These are phyloP conservation scores for Bothrops alternatus DNA, from an alignment of 2,797 vertebrate species.

Conservation along the genomic window DNA sequence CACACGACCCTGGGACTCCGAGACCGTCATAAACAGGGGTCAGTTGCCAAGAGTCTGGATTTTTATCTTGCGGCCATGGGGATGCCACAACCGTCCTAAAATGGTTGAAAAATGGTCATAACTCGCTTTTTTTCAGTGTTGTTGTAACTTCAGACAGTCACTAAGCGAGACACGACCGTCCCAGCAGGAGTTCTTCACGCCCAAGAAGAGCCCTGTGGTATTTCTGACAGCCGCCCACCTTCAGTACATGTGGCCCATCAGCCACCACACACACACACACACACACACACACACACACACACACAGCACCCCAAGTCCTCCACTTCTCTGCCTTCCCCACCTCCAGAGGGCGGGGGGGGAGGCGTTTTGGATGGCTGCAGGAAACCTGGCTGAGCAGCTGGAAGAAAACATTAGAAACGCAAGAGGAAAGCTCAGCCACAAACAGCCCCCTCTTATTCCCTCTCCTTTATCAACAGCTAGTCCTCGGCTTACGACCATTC, in stretches of 20 bases:
- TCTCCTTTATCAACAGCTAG: too few relatives aligned
- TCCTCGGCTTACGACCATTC: too few relatives aligned
- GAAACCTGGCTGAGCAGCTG: background rate
- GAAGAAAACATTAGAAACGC: background rate
- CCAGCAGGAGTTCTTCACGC: too few relatives aligned
- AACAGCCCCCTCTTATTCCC: too few relatives aligned
- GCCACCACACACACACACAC: background rate
- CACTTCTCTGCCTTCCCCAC: background rate
- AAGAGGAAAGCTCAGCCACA: too few relatives aligned
- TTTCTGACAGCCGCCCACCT: background rate
- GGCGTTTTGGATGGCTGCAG: background rate
- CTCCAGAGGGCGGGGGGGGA: fast-evolving
- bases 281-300: too few relatives aligned
- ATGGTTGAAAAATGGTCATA: too few relatives aligned
- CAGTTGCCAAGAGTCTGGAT: background rate
- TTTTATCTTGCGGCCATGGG: background rate
- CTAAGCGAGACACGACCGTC: too few relatives aligned
- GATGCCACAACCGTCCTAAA: too few relatives aligned
- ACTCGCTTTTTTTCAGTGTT: too few relatives aligned
- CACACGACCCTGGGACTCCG: background rate
- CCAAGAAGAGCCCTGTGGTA: background rate
- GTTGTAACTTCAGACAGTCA: too few relatives aligned
- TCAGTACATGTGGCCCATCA: background rate
- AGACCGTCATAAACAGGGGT: background rate
- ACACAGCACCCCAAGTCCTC: background rate